These are phyloP conservation scores for Sinelater perroti DNA, from an alignment of 2,888 invertebrate species.

Conservation along the genomic window DNA sequence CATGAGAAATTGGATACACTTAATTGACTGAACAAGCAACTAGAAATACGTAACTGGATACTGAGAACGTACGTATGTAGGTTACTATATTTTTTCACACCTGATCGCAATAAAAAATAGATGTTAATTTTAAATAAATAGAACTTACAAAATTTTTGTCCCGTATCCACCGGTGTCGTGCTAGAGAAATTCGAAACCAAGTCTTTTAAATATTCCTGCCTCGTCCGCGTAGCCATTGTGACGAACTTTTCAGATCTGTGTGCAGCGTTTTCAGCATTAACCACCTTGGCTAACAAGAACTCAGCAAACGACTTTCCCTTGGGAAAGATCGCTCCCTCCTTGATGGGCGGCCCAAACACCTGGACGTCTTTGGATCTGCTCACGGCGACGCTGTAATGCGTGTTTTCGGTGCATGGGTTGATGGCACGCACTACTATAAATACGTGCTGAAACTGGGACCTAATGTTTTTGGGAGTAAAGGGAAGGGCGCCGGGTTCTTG, in stretches of 20 bases:
- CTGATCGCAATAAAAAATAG: slow-evolving; percentile 12
- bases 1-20: no score
- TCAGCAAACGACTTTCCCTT: slow-evolving; percentile 95
- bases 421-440: slow-evolving; percentile 91
- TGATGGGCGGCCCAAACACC: slow-evolving; percentile 94
- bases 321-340: slow-evolving; percentile 84
- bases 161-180: slow-evolving; percentile 81
- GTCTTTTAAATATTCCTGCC: slow-evolving; percentile 95
- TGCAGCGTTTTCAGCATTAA: slow-evolving; percentile 96
- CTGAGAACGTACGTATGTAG: no score
- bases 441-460: slow-evolving; percentile 98
- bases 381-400: slow-evolving; percentile 76
- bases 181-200: slow-evolving; percentile 85
- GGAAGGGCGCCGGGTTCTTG: slow-evolving; percentile 90
- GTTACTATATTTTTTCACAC: no score
- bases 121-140: slow-evolving; percentile 2
- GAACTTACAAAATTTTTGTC: slow-evolving; percentile 88
- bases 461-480: slow-evolving; percentile 92
- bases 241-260: slow-evolving; percentile 96
- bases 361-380: slow-evolving; percentile 91
- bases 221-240: slow-evolving; percentile 94
- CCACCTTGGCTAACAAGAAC: slow-evolving; percentile 92
- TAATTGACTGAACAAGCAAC: no score
- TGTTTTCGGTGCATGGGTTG: slow-evolving; percentile 91
- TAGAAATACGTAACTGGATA: no score